Conservation (phyloP, 2,888 invertebrate species). For the Uropetala carovei region DNA sequence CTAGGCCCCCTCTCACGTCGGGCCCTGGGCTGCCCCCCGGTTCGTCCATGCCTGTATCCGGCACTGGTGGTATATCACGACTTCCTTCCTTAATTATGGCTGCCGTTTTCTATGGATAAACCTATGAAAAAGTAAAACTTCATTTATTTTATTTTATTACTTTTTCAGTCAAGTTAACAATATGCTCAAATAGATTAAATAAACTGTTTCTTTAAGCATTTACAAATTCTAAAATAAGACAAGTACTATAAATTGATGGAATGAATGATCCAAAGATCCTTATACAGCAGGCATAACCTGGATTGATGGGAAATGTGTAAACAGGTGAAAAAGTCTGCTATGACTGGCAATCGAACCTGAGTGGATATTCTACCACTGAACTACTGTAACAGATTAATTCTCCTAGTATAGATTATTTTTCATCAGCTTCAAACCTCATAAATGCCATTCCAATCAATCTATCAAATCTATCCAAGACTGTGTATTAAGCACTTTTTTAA, state of each 20-base stretch:
- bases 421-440: conserved; percentile 34
- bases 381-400: conserved; percentile 44
- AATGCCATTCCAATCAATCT: conserved; percentile 29
- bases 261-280: too few species aligned
- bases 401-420: conserved; percentile 55
- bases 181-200: neutral
- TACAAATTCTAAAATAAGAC: too few species aligned
- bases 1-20: too few species aligned
- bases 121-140: conserved; percentile 75
- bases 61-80: conserved; percentile 95
- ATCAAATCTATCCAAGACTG: conserved; percentile 17
- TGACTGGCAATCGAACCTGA: too few species aligned
- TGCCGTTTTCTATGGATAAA: conserved; percentile 91
- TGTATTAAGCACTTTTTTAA: conserved; percentile 50
- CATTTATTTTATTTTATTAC: neutral
- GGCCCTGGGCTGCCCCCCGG: too few species aligned
- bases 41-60: too few species aligned
- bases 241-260: too few species aligned
- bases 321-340: conserved; percentile 46
- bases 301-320: too few species aligned
- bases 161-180: neutral
- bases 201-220: neutral
- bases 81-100: conserved; percentile 90
- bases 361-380: too few species aligned
- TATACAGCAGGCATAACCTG: too few species aligned